These are phyloP conservation scores for Mechanitis messenoides DNA, from an alignment of 2,888 invertebrate species.

Conservation along the genomic window DNA sequence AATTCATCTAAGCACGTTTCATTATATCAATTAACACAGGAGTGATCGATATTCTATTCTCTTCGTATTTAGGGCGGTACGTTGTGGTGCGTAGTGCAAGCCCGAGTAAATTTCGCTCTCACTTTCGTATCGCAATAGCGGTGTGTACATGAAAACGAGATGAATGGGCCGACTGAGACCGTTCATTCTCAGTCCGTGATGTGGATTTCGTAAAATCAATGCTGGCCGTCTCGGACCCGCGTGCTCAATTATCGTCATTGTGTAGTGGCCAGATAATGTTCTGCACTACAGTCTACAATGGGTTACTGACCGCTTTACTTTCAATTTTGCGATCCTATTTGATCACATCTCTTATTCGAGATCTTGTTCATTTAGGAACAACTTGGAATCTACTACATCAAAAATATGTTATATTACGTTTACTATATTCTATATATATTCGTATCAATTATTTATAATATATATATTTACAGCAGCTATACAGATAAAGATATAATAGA, in stretches of 20 bases:
- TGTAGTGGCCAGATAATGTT: conserved; percentile 60
- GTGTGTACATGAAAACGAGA: conserved; percentile 74
- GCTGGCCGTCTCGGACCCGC: conserved; percentile 59
- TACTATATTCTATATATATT: too few relatives aligned
- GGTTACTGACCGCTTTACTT: conserved; percentile 57
- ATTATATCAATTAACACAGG: conserved; percentile 38
- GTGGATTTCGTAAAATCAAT: conserved; percentile 74
- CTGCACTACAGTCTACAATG: conserved; percentile 45
- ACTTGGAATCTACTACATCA: too few relatives aligned
- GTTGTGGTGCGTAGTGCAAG: conserved; percentile 61
- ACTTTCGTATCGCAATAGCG: conserved; percentile 72
- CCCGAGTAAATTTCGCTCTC: conserved; percentile 71
- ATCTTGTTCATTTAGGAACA: too few relatives aligned
- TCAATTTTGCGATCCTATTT: conserved; percentile 54
- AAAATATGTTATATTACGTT: too few relatives aligned
- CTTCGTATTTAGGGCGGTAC: conserved; percentile 58
- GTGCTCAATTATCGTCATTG: conserved; percentile 64
- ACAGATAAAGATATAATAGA: too few relatives aligned
- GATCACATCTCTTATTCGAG: conserved; percentile 34
- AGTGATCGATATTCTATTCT: conserved; percentile 53
- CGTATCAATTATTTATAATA: too few relatives aligned
- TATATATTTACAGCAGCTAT: too few relatives aligned
- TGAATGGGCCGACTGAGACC: conserved; percentile 71
- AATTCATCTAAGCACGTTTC: conserved; percentile 18
- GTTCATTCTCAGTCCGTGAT: conserved; percentile 68